These are phyloP conservation scores for Himalopsyche anomala DNA, from an alignment of 2,888 invertebrate species.

Conservation along the genomic window DNA sequence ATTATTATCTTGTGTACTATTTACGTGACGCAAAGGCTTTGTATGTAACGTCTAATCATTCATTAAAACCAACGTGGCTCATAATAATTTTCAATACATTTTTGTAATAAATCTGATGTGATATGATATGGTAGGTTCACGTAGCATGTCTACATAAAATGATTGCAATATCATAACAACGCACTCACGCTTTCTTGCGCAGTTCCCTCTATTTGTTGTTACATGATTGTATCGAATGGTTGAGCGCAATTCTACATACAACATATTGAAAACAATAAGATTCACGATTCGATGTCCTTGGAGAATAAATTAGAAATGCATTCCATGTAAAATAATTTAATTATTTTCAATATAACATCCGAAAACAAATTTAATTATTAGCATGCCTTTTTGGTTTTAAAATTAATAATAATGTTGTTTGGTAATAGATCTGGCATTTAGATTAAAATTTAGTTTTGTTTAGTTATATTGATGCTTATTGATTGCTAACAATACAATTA, in stretches of 20 bases:
- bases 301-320: slow-evolving; percentile 16
- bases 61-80: neutral
- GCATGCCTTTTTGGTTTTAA: neutral
- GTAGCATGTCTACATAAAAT: slow-evolving; percentile 18
- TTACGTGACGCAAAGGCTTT: slow-evolving; percentile 18
- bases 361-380: slow-evolving; percentile 2
- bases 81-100: slow-evolving; percentile 34
- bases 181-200: slow-evolving; percentile 53
- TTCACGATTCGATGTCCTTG: neutral
- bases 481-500: too few species aligned
- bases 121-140: slow-evolving; percentile 16
- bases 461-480: too few species aligned
- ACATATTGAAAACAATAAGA: slow-evolving; percentile 23
- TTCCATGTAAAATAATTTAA: neutral
- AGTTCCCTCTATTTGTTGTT: slow-evolving; percentile 19
- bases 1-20: slow-evolving; percentile 14
- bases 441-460: too few species aligned
- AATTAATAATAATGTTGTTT: too few species aligned
- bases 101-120: neutral
- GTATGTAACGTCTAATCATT: slow-evolving; percentile 9
- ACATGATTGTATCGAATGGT: slow-evolving; percentile 6
- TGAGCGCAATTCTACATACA: slow-evolving; percentile 4
- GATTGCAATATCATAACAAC: slow-evolving; percentile 47
- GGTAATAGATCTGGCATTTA: too few species aligned
- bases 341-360: neutral